Percentiles rank a stretch among this genome's conserved stretches.
Conservation (phyloP, 2,113 vertebrate species). For the Arothron firmamentum region DNA sequence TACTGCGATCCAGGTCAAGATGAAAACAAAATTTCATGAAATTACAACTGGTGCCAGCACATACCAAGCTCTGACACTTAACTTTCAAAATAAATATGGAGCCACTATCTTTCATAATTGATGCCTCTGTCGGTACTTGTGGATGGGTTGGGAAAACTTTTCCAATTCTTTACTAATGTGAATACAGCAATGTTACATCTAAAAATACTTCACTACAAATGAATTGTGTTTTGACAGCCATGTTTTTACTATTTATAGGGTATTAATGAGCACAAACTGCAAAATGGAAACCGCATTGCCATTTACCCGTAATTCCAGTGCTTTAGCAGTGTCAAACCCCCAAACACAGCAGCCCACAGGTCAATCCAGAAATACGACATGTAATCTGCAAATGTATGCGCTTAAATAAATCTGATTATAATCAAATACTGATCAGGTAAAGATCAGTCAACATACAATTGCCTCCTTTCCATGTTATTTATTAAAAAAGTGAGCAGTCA, state of each 20-base stretch:
- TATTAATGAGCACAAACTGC: not conserved
- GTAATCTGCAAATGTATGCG: not conserved
- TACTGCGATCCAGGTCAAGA: too few relatives aligned
- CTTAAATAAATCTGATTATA: constrained; percentile 6
- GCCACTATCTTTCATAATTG: constrained; percentile 6
- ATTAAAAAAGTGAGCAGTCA: not conserved
- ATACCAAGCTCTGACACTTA: not conserved
- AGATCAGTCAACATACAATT: not conserved
- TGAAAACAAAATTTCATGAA: too few relatives aligned
- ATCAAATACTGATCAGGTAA: constrained; percentile 4
- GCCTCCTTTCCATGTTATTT: too few relatives aligned
- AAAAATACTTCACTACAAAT: constrained; percentile 26
- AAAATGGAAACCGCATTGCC: constrained; percentile 1
- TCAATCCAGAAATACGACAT: too few relatives aligned
- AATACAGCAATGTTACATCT: constrained; percentile 1
- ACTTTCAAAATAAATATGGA: not conserved
- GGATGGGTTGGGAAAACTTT: not conserved
- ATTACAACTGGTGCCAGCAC: too few relatives aligned
- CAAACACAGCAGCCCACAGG: constrained; percentile 9
- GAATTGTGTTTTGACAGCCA: constrained; percentile 15
- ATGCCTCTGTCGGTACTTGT: constrained; percentile 10
- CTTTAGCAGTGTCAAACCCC: not conserved
- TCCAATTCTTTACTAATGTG: constrained; percentile 12
- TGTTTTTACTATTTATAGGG: constrained; percentile 27
- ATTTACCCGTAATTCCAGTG: constrained; percentile 5